Base-by-base conservation (phyloP, 1,140 invertebrate genomes). In the Ceratoteleas bidentatus region DNA sequence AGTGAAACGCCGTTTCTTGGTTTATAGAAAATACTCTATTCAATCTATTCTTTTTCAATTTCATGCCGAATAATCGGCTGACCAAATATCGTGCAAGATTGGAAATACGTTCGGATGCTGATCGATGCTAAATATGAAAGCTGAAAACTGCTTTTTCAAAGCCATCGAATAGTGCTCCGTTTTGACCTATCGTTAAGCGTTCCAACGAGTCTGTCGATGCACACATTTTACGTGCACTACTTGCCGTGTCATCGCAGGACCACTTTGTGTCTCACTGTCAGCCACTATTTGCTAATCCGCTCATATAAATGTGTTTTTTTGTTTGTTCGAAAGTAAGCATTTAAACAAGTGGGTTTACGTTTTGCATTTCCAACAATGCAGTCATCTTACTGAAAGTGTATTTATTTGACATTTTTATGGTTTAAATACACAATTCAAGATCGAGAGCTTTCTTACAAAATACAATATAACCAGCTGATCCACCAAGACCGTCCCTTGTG, bases 11-110 rank as follows among this genome's bases (percentile, higher is more conserved):
- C 45, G 9, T 58, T 64, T 43, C 47, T 52, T 34, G 61, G 62
- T 47, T 61, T 47, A 33, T 24, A 76, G 40, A 47, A 40, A 77
- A 68, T 49, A 38, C 58, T 7, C 58, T 10, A 52, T 69, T 69
- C 74, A 77, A 69, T 24, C 36, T 43, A 60, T 62, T 75, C 58
- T 61, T 54, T 65, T 33, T 7, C 45, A 61, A 66, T 66, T 72
- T 47, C 53, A 66, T 72, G 75, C 61, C 60, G 61, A 79, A 79
- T 79, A 79, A 79, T 79, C 75, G 66, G 60, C 66, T 79, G 68
- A 72, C 68, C 75, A 79, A 79, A 79, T 68, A 79, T 60, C 38
- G 49, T n/a, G 14, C 36, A 66, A 72, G 61, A 72, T 72, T 72
- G 66, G 52, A 79, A 79, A 72, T 61, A 66, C 38, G 58, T 52